Evolutionary conservation across 2,888 invertebrate species (phyloP), one percentile per base, ranked within the genome.

Genomic region (Himalopsyche japonica): DNA sequence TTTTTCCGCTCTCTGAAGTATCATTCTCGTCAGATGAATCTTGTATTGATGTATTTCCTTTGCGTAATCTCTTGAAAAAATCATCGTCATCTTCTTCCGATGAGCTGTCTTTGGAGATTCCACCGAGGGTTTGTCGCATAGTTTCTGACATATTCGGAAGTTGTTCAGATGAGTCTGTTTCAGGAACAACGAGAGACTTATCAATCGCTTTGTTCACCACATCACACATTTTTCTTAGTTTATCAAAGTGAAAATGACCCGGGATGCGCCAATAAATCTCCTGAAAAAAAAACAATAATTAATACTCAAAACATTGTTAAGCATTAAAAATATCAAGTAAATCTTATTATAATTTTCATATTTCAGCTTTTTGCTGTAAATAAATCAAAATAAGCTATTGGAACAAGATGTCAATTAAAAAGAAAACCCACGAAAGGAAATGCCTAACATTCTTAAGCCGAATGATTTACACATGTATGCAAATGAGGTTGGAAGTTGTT

Each of bases 241-340:
- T 93, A 32, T 92, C 90, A 76, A 91, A 90, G 84, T 91, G 91
- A 81, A 95, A 91, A 88, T 92, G 91, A 83, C 93, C 93, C 0
- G 98, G 96, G 88, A 98, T 96, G 88, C 97, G 93, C 98, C 98
- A 98, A 90, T 97, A 97, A 85, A 92, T 93, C 93, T 98, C 97
- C 95, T 96, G 90, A 84, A 86, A 87, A 87, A 79, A 15, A 84
- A 27, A 86, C 79, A 77, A 76, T 5, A 18, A 43, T 12, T 15
- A 15, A 15, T 43, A 43, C 15, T 43, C 0, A 43, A 43, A 43
- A 43, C n/a, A n/a, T n/a, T 43, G 43, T 43, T 1, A 43, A 6
- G 4, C 32, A 32, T 37, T 43, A 15, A 57, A 20, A 24, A 57
- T 7, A 20, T 57, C 57, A 8, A 49, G n/a, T 49, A 5, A 8